Percentiles rank a stretch among this genome's conserved stretches.
Evolutionary conservation across 2,888 invertebrate genomes (phyloP).

Genomic region (Agapostemon virescens): DNA sequence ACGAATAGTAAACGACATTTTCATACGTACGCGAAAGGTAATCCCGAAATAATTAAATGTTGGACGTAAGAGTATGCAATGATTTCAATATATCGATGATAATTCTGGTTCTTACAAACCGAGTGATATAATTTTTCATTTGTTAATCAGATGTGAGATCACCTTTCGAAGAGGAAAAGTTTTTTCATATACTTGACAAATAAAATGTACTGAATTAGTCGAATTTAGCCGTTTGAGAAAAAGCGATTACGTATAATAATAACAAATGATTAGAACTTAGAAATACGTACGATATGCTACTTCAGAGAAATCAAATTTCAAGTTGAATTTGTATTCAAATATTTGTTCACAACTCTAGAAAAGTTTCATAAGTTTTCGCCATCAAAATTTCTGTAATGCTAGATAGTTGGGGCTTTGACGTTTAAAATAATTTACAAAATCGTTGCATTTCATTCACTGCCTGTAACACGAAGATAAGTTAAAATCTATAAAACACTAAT

Average conservation of each 20-base stretch:
- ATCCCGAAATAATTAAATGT: conserved; percentile 1
- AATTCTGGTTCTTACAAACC: neutral
- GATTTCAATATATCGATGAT: neutral
- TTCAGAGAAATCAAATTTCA: neutral
- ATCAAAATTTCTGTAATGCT: neutral
- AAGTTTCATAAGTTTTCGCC: neutral
- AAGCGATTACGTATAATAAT: neutral
- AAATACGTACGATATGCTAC: neutral
- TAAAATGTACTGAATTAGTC: neutral
- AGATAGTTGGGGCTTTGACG: neutral
- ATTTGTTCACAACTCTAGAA: neutral
- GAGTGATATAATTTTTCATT: neutral
- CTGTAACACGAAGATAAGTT: neutral
- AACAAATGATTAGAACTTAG: neutral
- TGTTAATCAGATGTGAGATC: neutral
- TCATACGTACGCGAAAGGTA: conserved; percentile 20
- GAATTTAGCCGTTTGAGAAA: neutral
- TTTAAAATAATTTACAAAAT: neutral
- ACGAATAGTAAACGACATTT: conserved; percentile 35
- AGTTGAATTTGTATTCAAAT: neutral
- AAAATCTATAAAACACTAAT: neutral
- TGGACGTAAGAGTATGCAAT: neutral
- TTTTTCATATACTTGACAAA: neutral
- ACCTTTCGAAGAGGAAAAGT: neutral
- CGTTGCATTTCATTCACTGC: neutral